Conservation (phyloP, 2,888 invertebrate genomes). For the Drosophila putrida region DNA sequence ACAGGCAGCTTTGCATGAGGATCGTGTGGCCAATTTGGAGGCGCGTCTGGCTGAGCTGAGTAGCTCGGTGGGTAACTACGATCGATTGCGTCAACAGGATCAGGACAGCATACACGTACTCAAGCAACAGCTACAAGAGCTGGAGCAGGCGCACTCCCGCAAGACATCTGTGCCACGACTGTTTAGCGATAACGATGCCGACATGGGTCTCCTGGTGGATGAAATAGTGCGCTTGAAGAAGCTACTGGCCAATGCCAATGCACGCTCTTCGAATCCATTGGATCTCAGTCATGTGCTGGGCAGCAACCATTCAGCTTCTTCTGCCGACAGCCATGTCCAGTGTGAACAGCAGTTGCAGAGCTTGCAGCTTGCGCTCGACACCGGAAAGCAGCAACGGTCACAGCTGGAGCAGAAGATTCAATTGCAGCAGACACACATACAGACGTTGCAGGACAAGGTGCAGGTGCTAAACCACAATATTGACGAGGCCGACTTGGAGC, state of each 20-base stretch:
- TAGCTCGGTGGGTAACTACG: conserved; percentile 91
- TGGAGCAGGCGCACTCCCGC: conserved; percentile 59
- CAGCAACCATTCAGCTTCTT: conserved; percentile 48
- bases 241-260: conserved; percentile 88
- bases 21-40: conserved; percentile 91
- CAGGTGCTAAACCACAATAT: conserved; percentile 88
- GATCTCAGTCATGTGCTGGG: conserved; percentile 87
- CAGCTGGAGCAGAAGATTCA: conserved; percentile 74
- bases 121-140: conserved; percentile 80
- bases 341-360: conserved; percentile 89
- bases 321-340: conserved; percentile 85
- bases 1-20: conserved; percentile 90
- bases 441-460: conserved; percentile 89
- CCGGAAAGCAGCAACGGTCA: conserved; percentile 84
- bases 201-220: conserved; percentile 88
- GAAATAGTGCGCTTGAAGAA: conserved; percentile 89
- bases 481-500: conserved; percentile 88
- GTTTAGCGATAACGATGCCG: conserved; percentile 82
- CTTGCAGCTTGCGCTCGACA: conserved; percentile 89
- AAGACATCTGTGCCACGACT: conserved; percentile 4
- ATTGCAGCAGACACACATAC: conserved; percentile 87
- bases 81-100: conserved; percentile 90
- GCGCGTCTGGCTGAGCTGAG: conserved; percentile 92
- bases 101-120: conserved; percentile 90
- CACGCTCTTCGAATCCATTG: conserved; percentile 87